These are phyloP conservation scores for Drosophila setifemur DNA, from an alignment of 1,140 invertebrate genomes.

Conservation along the genomic window DNA sequence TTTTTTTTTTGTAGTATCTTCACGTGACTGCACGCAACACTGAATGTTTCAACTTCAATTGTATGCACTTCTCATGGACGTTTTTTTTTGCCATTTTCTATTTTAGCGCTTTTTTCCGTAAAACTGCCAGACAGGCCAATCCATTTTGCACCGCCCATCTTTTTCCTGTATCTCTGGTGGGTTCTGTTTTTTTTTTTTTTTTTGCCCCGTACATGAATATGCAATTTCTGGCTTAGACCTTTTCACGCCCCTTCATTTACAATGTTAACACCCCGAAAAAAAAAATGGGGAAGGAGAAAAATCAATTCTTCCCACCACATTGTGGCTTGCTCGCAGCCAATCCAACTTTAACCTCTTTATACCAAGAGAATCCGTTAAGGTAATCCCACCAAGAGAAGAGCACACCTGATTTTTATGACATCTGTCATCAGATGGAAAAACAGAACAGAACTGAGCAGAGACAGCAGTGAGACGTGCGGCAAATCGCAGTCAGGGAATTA, in stretches of 20 bases:
- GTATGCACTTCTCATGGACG: constrained; percentile 43
- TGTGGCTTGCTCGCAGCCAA: not conserved
- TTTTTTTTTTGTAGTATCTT: constrained; percentile 9
- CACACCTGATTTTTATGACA: constrained; percentile 34
- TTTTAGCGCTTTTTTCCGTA: constrained; percentile 26
- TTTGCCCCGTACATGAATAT: constrained; percentile 19
- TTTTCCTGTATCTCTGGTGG: too few relatives aligned
- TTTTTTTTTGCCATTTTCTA: constrained; percentile 25
- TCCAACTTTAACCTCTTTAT: constrained; percentile 36
- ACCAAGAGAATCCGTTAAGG: constrained; percentile 8
- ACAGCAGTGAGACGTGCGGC: constrained; percentile 19
- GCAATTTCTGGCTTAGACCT: constrained; percentile 34
- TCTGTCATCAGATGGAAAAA: constrained; percentile 18
- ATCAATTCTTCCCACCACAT: constrained; percentile 7
- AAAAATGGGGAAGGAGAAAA: not conserved
- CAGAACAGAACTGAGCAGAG: not conserved
- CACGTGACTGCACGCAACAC: constrained; percentile 53
- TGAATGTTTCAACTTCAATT: constrained; percentile 28
- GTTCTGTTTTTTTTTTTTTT: not conserved
- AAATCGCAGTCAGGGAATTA: constrained; percentile 22
- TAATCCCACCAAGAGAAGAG: not conserved
- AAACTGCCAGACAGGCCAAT: constrained; percentile 14
- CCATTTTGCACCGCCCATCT: constrained; percentile 25
- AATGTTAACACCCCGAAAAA: constrained; percentile 42
- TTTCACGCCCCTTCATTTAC: constrained; percentile 36